A percentile compares a stretch with the other conserved stretches of the same genome.
phyloP scores from a whole-genome alignment of 2,113 vertebrate genomes.

The Clarias magur region DNA sequence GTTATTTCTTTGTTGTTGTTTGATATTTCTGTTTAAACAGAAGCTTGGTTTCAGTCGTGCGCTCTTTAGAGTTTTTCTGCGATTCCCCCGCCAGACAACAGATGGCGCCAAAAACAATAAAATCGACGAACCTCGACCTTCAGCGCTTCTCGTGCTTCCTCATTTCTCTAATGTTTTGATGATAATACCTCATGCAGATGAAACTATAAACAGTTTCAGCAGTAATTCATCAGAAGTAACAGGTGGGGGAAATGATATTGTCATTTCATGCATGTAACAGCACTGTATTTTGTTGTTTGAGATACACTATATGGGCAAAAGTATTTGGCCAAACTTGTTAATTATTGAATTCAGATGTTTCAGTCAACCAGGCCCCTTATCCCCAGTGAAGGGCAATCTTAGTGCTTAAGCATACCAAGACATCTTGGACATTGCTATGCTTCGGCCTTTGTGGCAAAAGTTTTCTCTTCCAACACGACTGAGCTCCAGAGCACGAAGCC shows the following conservation, averaged over 20 bases:
- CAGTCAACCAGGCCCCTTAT: no score
- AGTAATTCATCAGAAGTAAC: background rate
- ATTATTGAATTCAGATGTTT: no score
- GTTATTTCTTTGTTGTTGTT: background rate
- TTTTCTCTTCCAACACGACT: no score
- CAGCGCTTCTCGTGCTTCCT: background rate
- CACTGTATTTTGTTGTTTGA: background rate
- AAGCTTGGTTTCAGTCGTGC: background rate
- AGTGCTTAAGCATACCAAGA: no score
- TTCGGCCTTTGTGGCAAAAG: no score
- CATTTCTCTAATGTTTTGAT: background rate
- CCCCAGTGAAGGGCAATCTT: no score
- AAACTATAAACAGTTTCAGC: background rate
- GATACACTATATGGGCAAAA: background rate
- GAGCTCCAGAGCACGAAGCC: no score
- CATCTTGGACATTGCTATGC: no score
- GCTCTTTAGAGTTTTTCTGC: background rate
- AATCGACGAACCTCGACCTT: background rate
- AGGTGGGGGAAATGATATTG: background rate
- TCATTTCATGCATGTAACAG: background rate
- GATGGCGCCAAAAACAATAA: background rate
- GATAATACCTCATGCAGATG: background rate
- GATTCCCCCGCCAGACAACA: background rate
- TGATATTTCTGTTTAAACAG: background rate
- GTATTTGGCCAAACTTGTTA: no score